Evolutionary conservation across 2,113 vertebrate species (phyloP), one percentile per base, ranked within the genome.

Genomic region (Neomonachus schauinslandi): DNA sequence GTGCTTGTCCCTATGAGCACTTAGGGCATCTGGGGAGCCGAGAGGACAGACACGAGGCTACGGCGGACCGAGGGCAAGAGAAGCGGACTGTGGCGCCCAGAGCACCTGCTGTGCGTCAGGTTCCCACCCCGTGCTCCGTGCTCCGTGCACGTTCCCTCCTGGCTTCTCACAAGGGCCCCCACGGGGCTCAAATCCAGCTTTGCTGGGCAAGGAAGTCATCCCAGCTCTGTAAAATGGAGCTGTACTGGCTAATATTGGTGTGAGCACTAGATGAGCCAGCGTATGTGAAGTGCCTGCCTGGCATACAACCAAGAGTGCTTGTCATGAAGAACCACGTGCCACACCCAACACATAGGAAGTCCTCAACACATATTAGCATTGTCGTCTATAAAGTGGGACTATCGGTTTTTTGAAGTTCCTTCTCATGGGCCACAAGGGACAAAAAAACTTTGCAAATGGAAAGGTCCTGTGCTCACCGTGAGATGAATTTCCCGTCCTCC

Each of bases 71-170:
- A 51, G 7, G 33, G n/a, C 31, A 3, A 53, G 22, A 21, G 26
- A 67, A 46, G 9, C 31, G 1, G 55, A 7, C 5, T 1, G 1
- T 3, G 0, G 11, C 2, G 2, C 1, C 1, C 3, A 0, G 2
- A 14, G 42, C 10, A 16, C 69, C 74, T 19, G 8, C 24, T 1
- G 0, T 0, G 16, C 1, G 0, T 19, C 28, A 1, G 31, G 71
- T 14, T 10, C 0, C 55, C 0, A 36, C 21, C 33, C 3, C 1
- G 3, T 0, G 87, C 9, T 19, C 0, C 2, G 7, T 5, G 61
- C 11, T 19, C 0, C 2, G 5, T 5, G 61, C 11, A 1, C 0
- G 1, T 36, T 28, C 83, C 26, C 36, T 5, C 11, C 0, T 42
- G 53, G 77, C 87, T 77, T 63, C 93, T 59, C n/a, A 4, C 4